A percentile compares a stretch with the other conserved stretches of the same genome.
These are phyloP conservation scores for Andricus curvator DNA, from an alignment of 2,888 invertebrate species.

Conservation along the genomic window DNA sequence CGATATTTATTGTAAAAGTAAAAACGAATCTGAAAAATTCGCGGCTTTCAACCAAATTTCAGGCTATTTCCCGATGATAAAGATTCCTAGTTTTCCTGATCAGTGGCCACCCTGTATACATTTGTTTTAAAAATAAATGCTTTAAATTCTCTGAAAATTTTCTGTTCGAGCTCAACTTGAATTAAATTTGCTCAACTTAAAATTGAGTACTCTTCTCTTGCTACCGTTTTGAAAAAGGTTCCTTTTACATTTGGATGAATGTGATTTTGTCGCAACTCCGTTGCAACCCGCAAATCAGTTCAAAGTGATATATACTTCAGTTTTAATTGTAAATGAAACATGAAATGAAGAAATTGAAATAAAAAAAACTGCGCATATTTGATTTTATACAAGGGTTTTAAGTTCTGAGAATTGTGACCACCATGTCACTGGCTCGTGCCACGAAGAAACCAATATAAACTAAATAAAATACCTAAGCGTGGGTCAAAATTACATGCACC, in stretches of 20 bases:
- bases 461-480: constrained; percentile 40
- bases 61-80: too few species aligned
- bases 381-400: background rate
- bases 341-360: background rate
- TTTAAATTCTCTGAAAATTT: too few species aligned
- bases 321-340: background rate
- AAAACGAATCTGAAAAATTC: too few species aligned
- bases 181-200: too few species aligned
- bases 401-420: constrained; percentile 29
- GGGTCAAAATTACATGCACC: constrained; percentile 38
- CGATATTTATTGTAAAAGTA: too few species aligned
- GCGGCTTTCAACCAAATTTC: too few species aligned
- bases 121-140: too few species aligned
- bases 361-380: background rate
- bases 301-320: background rate
- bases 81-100: too few species aligned
- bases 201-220: too few species aligned
- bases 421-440: constrained; percentile 40
- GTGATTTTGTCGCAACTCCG: background rate
- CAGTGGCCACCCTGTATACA: too few species aligned
- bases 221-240: too few species aligned
- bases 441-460: constrained; percentile 30
- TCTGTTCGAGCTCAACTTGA: too few species aligned
- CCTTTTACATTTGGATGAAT: background rate
- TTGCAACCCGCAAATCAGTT: background rate